phyloP scores from a whole-genome alignment of 2,888 invertebrate species.

The Epistrophella euchroma region DNA sequence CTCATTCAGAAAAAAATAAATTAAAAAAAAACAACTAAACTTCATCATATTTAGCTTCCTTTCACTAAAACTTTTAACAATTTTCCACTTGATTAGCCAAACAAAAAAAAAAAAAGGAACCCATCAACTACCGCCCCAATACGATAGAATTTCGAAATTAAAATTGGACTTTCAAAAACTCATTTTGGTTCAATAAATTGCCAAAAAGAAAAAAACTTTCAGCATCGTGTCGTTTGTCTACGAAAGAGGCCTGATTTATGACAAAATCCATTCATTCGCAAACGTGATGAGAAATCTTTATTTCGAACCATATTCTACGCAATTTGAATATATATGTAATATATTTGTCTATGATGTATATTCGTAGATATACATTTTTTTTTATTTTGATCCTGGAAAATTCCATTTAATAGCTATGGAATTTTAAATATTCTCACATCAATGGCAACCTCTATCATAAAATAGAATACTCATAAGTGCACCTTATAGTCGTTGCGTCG shows the following conservation, averaged over 20 bases:
- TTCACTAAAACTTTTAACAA: slow-evolving; percentile 26
- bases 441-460: slow-evolving; percentile 5
- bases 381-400: slow-evolving; percentile 29
- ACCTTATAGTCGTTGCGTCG: neutral
- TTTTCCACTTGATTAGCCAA: slow-evolving; percentile 37
- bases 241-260: slow-evolving; percentile 35
- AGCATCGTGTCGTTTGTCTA: neutral
- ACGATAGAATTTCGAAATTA: slow-evolving; percentile 19
- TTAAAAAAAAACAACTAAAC: neutral
- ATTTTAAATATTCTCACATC: slow-evolving; percentile 47
- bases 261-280: slow-evolving; percentile 43
- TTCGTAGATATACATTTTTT: neutral
- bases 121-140: neutral
- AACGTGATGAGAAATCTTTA: slow-evolving; percentile 51
- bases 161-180: slow-evolving; percentile 31
- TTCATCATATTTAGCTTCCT: neutral
- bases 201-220: slow-evolving; percentile 20
- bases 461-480: slow-evolving; percentile 31
- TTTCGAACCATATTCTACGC: slow-evolving; percentile 37
- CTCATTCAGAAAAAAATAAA: neutral
- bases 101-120: too few relatives aligned
- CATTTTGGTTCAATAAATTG: slow-evolving; percentile 25
- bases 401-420: slow-evolving; percentile 30
- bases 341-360: neutral
- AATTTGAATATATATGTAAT: slow-evolving; percentile 38